Evolutionary conservation across 2,797 vertebrate genomes (phyloP).

Genomic region (Parauchenoglanis ngamensis): DNA sequence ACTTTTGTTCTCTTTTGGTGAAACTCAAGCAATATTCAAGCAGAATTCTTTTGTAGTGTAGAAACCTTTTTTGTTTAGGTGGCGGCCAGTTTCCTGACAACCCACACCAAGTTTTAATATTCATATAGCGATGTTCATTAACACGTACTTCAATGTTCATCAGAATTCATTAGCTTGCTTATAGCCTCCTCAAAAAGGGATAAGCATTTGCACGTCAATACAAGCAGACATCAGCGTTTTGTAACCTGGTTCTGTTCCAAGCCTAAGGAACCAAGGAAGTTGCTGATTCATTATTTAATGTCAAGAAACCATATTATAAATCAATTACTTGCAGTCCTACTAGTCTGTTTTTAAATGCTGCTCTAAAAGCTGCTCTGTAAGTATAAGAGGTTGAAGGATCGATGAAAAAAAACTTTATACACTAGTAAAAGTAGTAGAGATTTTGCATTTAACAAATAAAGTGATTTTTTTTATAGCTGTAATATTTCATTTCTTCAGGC

Average conservation of each 20-base stretch:
- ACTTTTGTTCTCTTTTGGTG: too few relatives aligned
- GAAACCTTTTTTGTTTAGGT: background rate
- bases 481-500: background rate
- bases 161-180: background rate
- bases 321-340: background rate
- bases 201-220: background rate
- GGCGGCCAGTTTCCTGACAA: background rate
- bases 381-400: background rate
- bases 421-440: background rate
- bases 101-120: background rate
- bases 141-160: background rate
- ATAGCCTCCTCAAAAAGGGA: background rate
- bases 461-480: background rate
- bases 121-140: background rate
- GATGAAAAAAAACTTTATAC: background rate
- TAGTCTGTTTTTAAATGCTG: background rate
- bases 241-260: background rate
- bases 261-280: too few relatives aligned
- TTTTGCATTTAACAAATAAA: background rate
- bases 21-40: background rate
- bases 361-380: background rate
- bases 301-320: background rate
- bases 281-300: background rate
- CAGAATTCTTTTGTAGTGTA: background rate
- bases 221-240: background rate